These are phyloP conservation scores for Rhogogaster chlorosoma DNA, from an alignment of 2,888 invertebrate species.

Conservation along the genomic window DNA sequence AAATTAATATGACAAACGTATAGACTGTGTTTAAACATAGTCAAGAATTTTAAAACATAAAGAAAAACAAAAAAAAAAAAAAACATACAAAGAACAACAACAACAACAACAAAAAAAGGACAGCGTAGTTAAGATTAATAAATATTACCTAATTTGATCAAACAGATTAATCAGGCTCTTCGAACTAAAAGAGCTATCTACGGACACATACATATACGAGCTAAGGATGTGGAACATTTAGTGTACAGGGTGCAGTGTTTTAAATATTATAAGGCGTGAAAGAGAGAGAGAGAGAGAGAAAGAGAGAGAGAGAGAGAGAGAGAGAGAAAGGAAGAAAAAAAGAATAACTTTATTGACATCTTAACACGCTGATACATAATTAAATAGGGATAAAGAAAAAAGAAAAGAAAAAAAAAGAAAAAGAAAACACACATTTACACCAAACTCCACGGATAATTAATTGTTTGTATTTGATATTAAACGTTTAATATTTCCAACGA, in stretches of 20 bases:
- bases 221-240: slow-evolving; percentile 26
- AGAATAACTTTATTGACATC: slow-evolving; percentile 53
- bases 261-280: slow-evolving; percentile 58
- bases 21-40: slow-evolving; percentile 54
- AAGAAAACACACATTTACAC: not conserved
- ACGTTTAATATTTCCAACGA: slow-evolving; percentile 66
- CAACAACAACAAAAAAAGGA: slow-evolving; percentile 53
- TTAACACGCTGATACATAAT: slow-evolving; percentile 30
- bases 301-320: slow-evolving; percentile 34
- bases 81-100: slow-evolving; percentile 53
- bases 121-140: slow-evolving; percentile 62
- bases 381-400: not conserved
- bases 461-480: slow-evolving; percentile 65
- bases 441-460: slow-evolving; percentile 35
- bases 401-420: not conserved
- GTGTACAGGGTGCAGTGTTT: slow-evolving; percentile 51
- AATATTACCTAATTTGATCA: slow-evolving; percentile 47
- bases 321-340: slow-evolving; percentile 8
- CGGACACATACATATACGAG: slow-evolving; percentile 51
- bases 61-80: slow-evolving; percentile 40
- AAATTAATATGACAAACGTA: slow-evolving; percentile 63
- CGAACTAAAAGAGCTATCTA: slow-evolving; percentile 56
- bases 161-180: slow-evolving; percentile 49
- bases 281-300: slow-evolving; percentile 52
- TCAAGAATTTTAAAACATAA: slow-evolving; percentile 64